phyloP scores from a whole-genome alignment of 2,113 vertebrate genomes.

The Pygoscelis adeliae region DNA sequence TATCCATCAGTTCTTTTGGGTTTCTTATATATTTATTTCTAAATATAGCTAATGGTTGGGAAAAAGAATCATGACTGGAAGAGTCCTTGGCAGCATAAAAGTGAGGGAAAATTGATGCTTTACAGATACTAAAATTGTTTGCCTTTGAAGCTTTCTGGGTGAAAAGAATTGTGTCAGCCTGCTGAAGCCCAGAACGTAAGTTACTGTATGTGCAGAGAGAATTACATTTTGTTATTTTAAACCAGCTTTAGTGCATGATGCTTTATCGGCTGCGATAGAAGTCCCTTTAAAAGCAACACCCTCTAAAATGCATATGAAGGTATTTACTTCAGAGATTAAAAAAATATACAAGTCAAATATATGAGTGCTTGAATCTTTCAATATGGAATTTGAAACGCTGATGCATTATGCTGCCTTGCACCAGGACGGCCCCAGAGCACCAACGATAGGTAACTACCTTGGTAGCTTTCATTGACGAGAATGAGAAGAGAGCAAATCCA shows the following conservation, averaged over 20 bases:
- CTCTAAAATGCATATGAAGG: not conserved
- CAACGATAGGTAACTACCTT: not conserved
- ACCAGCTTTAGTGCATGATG: accelerated
- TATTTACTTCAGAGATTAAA: not conserved
- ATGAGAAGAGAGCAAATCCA: not conserved
- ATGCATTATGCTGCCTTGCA: not conserved
- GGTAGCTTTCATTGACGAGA: not conserved
- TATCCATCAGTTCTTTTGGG: not conserved
- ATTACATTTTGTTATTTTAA: not conserved
- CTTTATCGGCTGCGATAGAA: not conserved
- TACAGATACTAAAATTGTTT: not conserved
- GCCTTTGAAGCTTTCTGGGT: not conserved
- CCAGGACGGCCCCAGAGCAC: not conserved
- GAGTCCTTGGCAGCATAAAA: not conserved
- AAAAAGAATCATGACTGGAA: not conserved
- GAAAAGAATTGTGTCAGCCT: not conserved
- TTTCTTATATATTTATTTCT: not conserved
- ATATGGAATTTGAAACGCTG: accelerated
- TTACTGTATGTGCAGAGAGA: not conserved
- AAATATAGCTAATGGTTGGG: not conserved
- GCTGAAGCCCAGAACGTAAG: not conserved
- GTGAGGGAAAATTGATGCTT: not conserved
- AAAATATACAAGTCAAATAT: not conserved
- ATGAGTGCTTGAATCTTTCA: not conserved
- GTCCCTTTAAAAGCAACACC: not conserved